Evolutionary conservation across 2,113 vertebrate genomes (phyloP).

Genomic region (Hippolais icterina): DNA sequence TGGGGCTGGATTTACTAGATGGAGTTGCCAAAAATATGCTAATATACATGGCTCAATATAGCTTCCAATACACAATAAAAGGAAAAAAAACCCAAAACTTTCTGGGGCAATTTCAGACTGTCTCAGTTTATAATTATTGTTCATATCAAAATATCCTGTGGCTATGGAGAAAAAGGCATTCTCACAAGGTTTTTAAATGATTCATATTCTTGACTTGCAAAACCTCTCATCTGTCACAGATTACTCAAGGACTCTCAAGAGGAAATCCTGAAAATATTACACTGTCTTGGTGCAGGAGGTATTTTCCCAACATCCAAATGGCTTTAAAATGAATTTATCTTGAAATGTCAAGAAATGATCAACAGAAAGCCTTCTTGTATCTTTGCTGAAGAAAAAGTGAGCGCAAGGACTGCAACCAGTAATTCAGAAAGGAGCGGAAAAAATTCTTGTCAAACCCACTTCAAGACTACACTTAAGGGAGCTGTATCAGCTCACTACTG

Average conservation of each 20-base stretch:
- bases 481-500: background rate
- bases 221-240: slow-evolving; percentile 18
- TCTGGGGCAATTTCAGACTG: background rate
- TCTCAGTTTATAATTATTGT: slow-evolving; percentile 1
- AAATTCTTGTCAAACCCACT: background rate
- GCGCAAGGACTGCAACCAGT: background rate
- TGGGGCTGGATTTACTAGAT: background rate
- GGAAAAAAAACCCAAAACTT: background rate
- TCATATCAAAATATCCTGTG: slow-evolving; percentile 2
- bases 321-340: background rate
- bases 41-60: background rate
- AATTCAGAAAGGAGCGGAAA: background rate
- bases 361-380: background rate
- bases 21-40: background rate
- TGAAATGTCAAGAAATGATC: background rate
- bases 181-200: background rate
- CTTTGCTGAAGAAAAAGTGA: background rate
- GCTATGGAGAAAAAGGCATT: slow-evolving; percentile 1
- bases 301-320: background rate
- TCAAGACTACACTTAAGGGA: background rate
- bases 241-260: background rate
- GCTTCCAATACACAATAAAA: background rate
- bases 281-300: background rate
- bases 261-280: background rate
- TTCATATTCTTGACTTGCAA: slow-evolving; percentile 17